Conservation (phyloP, 64 coral and sea anemone genomes). For the Acropora tenuis region DNA sequence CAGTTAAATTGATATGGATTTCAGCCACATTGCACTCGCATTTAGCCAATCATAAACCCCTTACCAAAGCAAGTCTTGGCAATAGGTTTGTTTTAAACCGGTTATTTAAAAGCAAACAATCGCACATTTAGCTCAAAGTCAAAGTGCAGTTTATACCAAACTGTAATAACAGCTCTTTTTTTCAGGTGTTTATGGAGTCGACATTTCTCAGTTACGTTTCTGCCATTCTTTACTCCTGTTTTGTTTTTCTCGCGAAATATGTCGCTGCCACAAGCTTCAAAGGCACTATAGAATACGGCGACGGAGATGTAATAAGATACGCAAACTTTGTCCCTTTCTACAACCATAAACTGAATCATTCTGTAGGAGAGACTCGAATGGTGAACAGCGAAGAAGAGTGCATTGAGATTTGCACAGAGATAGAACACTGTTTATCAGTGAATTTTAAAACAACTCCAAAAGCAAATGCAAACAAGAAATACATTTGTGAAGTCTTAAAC, state of each 20-base stretch:
- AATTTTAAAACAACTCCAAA: neutral
- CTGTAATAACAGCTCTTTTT: no score
- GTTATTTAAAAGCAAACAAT: neutral
- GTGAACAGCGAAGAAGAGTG: neutral
- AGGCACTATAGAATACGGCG: neutral
- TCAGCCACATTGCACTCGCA: neutral
- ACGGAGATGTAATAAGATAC: neutral
- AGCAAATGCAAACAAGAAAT: neutral
- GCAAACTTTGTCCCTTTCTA: conserved; percentile 4
- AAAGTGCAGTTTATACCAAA: neutral
- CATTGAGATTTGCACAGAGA: neutral
- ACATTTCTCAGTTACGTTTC: neutral
- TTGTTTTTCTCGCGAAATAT: neutral
- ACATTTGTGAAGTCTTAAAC: neutral
- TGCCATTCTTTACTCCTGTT: neutral
- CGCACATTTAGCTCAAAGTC: neutral
- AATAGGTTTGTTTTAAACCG: neutral
- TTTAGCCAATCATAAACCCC: neutral
- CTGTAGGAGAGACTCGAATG: neutral
- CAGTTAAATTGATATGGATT: neutral
- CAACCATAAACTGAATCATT: neutral
- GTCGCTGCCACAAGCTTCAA: neutral
- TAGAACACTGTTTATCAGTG: neutral
- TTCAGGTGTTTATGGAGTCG: neutral
- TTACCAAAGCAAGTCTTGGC: neutral